Evolutionary conservation across 2,113 vertebrate genomes (phyloP), one percentile per base, ranked within the genome.

Genomic region (Notarius quadriscutis): DNA sequence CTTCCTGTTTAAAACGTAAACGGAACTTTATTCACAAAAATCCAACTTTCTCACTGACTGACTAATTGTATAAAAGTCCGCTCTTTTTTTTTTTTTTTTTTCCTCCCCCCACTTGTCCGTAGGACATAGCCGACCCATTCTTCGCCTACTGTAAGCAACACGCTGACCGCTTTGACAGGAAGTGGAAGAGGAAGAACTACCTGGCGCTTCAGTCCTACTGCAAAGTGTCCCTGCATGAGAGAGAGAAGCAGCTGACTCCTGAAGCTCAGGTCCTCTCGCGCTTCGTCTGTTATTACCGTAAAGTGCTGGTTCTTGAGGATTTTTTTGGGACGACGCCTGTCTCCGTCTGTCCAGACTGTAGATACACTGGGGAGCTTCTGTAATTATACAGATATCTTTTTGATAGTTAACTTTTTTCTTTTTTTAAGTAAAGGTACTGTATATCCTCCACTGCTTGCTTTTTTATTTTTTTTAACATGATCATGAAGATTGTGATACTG

Each of bases 71-170:
- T 57, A 9, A 67, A 75, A 27, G 55, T 53, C 34, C 8, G 48
- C 18, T 82, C 9, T 82, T 11, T 63, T 27, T 83, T 30, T 90
- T 30, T 30, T 30, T 30, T 30, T 30, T 41, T 41, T 41, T 41
- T 41, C 41, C 41, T 3, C 41, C 41, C 41, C 48, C 9, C 51
- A 15, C 30, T 10, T 25, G 55, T 78, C 79, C 60, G 15, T 91
- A 99, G 98, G 98, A 99, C 89, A 99, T 99, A 90, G 98, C 98
- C n/a, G 98, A 99, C 94, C 98, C 98, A 4, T 99, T 99, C 92
- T 99, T 99, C 93, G 98, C 98, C 83, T 99, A 99, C 93, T 99
- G 98, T 95, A 99, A 99, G 92, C 98, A 99, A 89, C 98, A 99
- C 81, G 98, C 98, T 0, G 98, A 99, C 93, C 96, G 98, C 88